Evolutionary conservation across 2,888 invertebrate genomes (phyloP).

Genomic region (Dorcus parallelipipedus): DNA sequence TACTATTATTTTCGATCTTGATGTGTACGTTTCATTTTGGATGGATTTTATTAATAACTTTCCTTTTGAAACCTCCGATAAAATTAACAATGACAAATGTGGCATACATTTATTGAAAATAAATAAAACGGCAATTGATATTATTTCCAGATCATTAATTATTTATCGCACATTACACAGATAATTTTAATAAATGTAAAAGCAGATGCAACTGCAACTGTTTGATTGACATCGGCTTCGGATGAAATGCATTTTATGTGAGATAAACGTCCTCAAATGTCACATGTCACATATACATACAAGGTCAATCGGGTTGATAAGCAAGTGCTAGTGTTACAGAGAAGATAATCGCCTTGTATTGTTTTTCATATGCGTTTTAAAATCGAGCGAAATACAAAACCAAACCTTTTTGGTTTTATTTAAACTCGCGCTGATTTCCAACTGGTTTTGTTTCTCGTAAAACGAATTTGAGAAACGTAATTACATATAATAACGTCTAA

Average conservation of each 20-base stretch:
- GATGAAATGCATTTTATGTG: conserved; percentile 17
- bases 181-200: background rate
- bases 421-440: too few species aligned
- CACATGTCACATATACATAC: conserved; percentile 23
- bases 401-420: too few species aligned
- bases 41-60: background rate
- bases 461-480: too few species aligned
- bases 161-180: background rate
- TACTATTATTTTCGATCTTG: too few species aligned
- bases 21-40: too few species aligned
- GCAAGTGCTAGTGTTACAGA: background rate
- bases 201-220: conserved; percentile 13
- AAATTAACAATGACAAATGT: too few species aligned
- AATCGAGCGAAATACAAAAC: too few species aligned
- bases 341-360: too few species aligned
- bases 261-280: conserved; percentile 17
- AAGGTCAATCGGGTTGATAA: conserved; percentile 12
- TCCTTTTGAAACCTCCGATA: conserved; percentile 1
- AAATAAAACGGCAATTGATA: conserved; percentile 14
- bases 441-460: too few species aligned
- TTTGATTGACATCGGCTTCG: conserved; percentile 17
- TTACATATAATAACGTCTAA: too few species aligned
- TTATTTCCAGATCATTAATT: conserved; percentile 12
- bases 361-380: too few species aligned
- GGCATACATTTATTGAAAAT: conserved; percentile 7